Conservation (phyloP, 1,140 invertebrate genomes). For the Heliconius hewitsoni region DNA sequence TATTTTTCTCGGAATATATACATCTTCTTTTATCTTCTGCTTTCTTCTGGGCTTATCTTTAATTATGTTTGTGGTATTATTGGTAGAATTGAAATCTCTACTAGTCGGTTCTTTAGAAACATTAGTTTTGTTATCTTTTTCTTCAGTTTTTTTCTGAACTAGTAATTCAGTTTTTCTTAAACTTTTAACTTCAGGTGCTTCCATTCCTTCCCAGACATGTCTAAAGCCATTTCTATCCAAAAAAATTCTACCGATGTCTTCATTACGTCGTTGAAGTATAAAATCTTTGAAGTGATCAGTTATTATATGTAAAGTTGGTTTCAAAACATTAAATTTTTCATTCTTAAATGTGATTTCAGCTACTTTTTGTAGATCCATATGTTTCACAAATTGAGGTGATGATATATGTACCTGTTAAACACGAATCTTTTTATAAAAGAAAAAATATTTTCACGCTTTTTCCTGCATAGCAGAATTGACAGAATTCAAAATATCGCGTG, state of each 20-base stretch:
- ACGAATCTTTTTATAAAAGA: background rate
- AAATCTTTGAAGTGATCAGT: conserved; percentile 58
- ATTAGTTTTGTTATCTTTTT: conserved; percentile 11
- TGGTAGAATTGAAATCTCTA: conserved; percentile 14
- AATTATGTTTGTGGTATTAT: conserved; percentile 21
- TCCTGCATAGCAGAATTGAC: too few species aligned
- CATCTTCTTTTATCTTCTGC: conserved; percentile 39
- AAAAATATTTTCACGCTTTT: too few species aligned
- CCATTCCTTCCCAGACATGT: conserved; percentile 55
- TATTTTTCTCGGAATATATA: conserved; percentile 13
- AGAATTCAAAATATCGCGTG: too few species aligned
- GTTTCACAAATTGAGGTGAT: conserved; percentile 44
- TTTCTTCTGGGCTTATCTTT: conserved; percentile 46
- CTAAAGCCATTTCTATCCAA: conserved; percentile 57
- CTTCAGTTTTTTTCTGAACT: background rate
- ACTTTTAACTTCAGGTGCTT: conserved; percentile 35
- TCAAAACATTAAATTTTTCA: conserved; percentile 59
- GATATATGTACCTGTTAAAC: conserved; percentile 8
- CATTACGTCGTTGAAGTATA: conserved; percentile 46
- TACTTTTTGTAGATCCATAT: conserved; percentile 62
- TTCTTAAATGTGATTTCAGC: conserved; percentile 49
- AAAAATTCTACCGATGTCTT: conserved; percentile 43
- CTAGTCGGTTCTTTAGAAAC: conserved; percentile 8
- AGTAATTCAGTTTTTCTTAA: conserved; percentile 45
- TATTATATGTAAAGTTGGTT: conserved; percentile 51